Percentiles rank a stretch among this genome's conserved stretches.
These are phyloP conservation scores for Sebastes oblongus DNA, from an alignment of 2,797 vertebrate genomes.

Conservation along the genomic window DNA sequence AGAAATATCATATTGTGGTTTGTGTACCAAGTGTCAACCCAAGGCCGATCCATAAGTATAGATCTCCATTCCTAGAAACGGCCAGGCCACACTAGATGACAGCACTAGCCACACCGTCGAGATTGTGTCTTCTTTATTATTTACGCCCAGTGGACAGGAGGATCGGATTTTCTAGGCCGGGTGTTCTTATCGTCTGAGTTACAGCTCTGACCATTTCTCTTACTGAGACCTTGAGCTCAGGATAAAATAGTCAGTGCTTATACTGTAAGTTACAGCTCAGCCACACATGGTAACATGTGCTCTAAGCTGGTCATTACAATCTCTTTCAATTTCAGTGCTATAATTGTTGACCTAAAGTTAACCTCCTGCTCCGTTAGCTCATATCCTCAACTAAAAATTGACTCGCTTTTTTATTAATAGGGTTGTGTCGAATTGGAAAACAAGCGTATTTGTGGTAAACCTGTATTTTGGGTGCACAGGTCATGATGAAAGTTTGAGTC, in stretches of 20 bases:
- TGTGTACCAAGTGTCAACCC: slow-evolving; percentile 38
- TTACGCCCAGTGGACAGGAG: slow-evolving; percentile 72
- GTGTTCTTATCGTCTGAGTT: slow-evolving; percentile 69
- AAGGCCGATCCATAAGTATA: slow-evolving; percentile 51
- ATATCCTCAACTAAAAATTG: background rate
- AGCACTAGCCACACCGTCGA: slow-evolving; percentile 11
- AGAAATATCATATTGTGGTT: slow-evolving; percentile 39
- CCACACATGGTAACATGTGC: slow-evolving; percentile 2
- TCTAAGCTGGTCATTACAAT: slow-evolving; percentile 1
- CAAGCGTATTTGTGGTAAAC: slow-evolving; percentile 27
- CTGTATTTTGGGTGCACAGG: slow-evolving; percentile 57
- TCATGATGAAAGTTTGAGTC: slow-evolving; percentile 61
- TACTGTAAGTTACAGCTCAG: slow-evolving; percentile 31
- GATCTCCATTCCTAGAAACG: slow-evolving; percentile 42
- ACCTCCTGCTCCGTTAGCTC: slow-evolving; percentile 5
- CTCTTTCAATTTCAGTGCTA: background rate
- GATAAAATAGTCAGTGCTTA: slow-evolving; percentile 19
- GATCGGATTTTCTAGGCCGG: slow-evolving; percentile 78
- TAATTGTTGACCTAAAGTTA: slow-evolving; percentile 4
- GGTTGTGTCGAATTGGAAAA: slow-evolving; percentile 8
- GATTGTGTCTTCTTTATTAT: slow-evolving; percentile 81
- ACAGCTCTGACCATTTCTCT: slow-evolving; percentile 50
- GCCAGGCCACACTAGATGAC: background rate
- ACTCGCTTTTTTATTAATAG: background rate
- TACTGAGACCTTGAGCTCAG: slow-evolving; percentile 31